A percentile compares a stretch with the other conserved stretches of the same genome.
Evolutionary conservation across 2,113 vertebrate genomes (phyloP).

Genomic region (Felis catus): DNA sequence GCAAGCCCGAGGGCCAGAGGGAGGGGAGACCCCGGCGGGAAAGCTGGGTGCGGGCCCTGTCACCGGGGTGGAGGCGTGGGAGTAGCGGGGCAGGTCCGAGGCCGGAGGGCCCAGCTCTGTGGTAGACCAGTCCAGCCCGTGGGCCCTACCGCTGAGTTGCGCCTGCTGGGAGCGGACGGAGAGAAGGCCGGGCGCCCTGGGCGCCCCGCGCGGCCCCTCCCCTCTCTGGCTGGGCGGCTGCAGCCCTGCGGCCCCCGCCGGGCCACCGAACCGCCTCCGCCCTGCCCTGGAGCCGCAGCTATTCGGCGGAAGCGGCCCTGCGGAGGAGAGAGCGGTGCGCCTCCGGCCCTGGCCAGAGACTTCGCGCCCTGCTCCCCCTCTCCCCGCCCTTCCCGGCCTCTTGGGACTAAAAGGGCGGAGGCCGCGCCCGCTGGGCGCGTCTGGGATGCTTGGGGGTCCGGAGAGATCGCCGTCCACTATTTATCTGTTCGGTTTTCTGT

Average conservation of each 20-base stretch:
- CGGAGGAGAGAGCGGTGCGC: background rate
- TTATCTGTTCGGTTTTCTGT: background rate
- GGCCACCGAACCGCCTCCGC: background rate
- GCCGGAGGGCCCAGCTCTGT: background rate
- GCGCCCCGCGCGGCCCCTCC: background rate
- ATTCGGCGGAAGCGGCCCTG: background rate
- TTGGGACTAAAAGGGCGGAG: background rate
- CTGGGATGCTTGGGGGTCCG: background rate
- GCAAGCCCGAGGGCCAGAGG: background rate
- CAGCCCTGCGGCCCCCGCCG: background rate
- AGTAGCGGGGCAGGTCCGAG: background rate
- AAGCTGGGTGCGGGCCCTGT: background rate
- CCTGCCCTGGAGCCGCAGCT: background rate
- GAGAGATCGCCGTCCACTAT: background rate
- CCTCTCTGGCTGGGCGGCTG: background rate
- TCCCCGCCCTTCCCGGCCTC: background rate
- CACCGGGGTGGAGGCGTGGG: background rate
- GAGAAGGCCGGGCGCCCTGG: constrained; percentile 21
- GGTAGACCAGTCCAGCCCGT: background rate
- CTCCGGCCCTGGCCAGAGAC: background rate
- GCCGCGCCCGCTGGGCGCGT: background rate
- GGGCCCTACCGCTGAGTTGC: background rate
- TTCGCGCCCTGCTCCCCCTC: background rate
- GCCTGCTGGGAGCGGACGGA: background rate
- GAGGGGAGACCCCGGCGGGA: background rate